Base-by-base conservation (phyloP, 2,797 vertebrate genomes). In the Eospalax fontanierii region DNA sequence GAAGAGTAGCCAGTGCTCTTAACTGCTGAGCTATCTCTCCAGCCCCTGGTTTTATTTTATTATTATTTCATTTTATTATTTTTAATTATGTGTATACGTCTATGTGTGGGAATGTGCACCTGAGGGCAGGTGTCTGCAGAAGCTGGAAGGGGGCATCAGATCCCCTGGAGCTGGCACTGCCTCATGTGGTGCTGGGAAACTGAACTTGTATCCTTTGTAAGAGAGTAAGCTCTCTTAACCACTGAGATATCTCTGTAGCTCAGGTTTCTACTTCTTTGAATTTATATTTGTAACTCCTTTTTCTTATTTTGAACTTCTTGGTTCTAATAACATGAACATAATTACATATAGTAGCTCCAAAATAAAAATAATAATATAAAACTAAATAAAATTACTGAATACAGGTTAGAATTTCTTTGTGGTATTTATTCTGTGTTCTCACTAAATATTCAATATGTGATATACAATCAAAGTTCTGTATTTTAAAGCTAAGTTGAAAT, bases 401-500 rank as follows among this genome's bases (percentile, higher is more conserved):
- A 26, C 26, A 86, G 21, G 71, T 95, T 73, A 85, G 46, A 87
- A 86, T 63, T 43, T 92, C 57, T 89, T 88, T 54, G 18, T 68
- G 40, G 24, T 50, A 50, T 50, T 50, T 79, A 88, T 21, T 92
- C 43, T 80, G 4, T 80, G 4, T 81, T 88, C 57, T 82, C 28
- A 85, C 63, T 71, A 35, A 79, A 33, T 82, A 59, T 74, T 38
- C 28, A 83, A 30, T 84, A 95, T 74, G 40, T 35, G 26, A 46
- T 88, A 12, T 50, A 68, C 2, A 88, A 28, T 87, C 61, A 90
- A 88, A 84, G 46, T 73, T 93, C 71, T 93, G 14, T 81, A 46
- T 93, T 89, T 87, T 93, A 84, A 80, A 89, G 40, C 33, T 24
- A 86, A 65, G 12, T 91, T 91, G 79, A 89, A 92, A 86, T 91